A percentile compares a stretch with the other conserved stretches of the same genome.
Evolutionary conservation across 2,888 invertebrate genomes (phyloP).

Genomic region (Tupiocoris notatus): DNA sequence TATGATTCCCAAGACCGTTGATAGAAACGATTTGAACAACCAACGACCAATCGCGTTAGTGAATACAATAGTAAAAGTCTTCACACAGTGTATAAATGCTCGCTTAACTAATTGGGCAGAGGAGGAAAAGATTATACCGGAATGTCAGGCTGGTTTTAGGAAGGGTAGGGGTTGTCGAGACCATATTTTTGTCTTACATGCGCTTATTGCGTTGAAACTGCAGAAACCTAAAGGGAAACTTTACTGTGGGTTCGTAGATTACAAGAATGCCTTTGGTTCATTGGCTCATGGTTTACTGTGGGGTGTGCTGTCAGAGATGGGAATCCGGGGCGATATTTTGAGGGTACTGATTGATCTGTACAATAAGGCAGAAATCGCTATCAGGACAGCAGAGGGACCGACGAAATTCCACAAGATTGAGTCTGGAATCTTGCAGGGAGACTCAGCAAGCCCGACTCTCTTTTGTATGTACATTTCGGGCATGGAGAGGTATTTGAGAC

Average conservation of each 20-base stretch:
- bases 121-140: background rate
- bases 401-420: too few relatives aligned
- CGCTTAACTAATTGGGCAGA: slow-evolving; percentile 4
- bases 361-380: too few relatives aligned
- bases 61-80: slow-evolving; percentile 1
- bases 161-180: slow-evolving; percentile 2
- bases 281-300: too few relatives aligned
- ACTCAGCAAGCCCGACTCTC: background rate
- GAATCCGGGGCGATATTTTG: too few relatives aligned
- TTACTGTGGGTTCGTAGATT: too few relatives aligned
- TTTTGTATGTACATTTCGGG: background rate
- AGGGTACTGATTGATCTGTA: too few relatives aligned
- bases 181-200: background rate
- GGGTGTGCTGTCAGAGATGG: too few relatives aligned
- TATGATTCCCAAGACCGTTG: slow-evolving; percentile 9
- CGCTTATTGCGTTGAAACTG: too few relatives aligned
- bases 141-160: slow-evolving; percentile 3
- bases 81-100: slow-evolving; percentile 6
- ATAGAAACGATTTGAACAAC: background rate
- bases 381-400: too few relatives aligned
- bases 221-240: too few relatives aligned
- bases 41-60: background rate
- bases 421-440: background rate
- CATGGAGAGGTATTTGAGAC: background rate
- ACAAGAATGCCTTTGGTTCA: too few relatives aligned